Evolutionary conservation across 1,140 invertebrate species (phyloP), one percentile per base, ranked within the genome.

Genomic region (Marisa cornuarietis): DNA sequence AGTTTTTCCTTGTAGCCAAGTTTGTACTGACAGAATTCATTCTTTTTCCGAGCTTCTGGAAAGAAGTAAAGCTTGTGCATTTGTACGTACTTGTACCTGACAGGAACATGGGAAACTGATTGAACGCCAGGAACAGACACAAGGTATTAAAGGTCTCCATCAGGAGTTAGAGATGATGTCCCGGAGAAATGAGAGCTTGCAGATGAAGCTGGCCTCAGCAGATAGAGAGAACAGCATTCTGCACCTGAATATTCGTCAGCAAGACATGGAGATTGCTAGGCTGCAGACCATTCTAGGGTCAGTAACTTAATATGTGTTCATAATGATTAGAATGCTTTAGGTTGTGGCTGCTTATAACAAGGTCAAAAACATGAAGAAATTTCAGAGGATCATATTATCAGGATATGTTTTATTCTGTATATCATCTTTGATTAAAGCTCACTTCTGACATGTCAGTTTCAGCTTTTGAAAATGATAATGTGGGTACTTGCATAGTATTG

Each of bases 61-160:
- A 31, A 16, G 26, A 42, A 42, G 31, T 42, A 31, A 11, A 68
- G 65, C 26, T 24, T 24, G 62, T 58, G 75, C 49, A 58, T 54
- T 22, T 54, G 2, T 51, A 26, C 4, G n/a, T 31, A 68, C 2
- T 13, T n/a, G 10, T 81, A 26, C 20, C 26, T 79, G 81, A 26
- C 81, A 89, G 87, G 86, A 88, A 66, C 87, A 84, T 58, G 85
- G 86, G 31, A 80, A 85, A 58, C 22, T 88, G 52, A 86, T 86
- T 66, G 52, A 84, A n/a, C 79, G 84, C 52, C 85, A 88, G 69
- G 87, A 88, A 71, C 83, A 82, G 49, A 49, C 80, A 3, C 73
- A 84, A 65, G 87, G 87, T 22, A 79, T 69, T 51, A 84, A 84
- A 54, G 79, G 82, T 31, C 80, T 87, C 24, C 75, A 83, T 42